These are phyloP conservation scores for Odontamblyopus rebecca DNA, from an alignment of 2,797 vertebrate genomes.

Conservation along the genomic window DNA sequence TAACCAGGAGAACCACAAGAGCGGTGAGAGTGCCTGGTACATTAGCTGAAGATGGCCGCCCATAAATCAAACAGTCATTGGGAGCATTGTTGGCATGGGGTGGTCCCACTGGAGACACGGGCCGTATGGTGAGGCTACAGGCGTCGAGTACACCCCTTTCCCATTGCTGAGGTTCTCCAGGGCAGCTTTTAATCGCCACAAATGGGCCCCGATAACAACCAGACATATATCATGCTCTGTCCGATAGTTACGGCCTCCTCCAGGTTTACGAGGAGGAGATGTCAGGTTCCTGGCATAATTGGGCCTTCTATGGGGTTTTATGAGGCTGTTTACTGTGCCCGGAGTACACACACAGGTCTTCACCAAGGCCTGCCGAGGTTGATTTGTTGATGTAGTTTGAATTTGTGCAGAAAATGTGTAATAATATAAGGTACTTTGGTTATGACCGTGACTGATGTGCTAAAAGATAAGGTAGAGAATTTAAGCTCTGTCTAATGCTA, in stretches of 20 bases:
- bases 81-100: slow-evolving; percentile 75
- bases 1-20: slow-evolving; percentile 77
- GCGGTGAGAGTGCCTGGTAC: slow-evolving; percentile 61
- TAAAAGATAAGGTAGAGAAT: background rate
- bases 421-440: background rate
- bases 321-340: background rate
- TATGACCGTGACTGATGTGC: background rate
- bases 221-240: slow-evolving; percentile 9
- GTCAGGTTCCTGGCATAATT: slow-evolving; percentile 8
- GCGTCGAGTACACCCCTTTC: slow-evolving; percentile 51
- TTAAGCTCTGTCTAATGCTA: background rate
- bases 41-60: slow-evolving; percentile 85
- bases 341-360: background rate
- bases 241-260: slow-evolving; percentile 7
- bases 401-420: background rate
- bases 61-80: slow-evolving; percentile 86
- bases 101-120: slow-evolving; percentile 80
- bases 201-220: slow-evolving; percentile 11
- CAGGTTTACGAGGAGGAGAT: slow-evolving; percentile 11
- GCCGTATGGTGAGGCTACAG: slow-evolving; percentile 79
- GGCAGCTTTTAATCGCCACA: slow-evolving; percentile 11
- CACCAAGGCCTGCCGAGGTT: background rate
- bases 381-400: background rate
- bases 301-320: slow-evolving; percentile 6
- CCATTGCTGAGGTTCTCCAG: slow-evolving; percentile 38